These are phyloP conservation scores for Diceros bicornis DNA, from an alignment of 2,797 vertebrate species.

Conservation along the genomic window DNA sequence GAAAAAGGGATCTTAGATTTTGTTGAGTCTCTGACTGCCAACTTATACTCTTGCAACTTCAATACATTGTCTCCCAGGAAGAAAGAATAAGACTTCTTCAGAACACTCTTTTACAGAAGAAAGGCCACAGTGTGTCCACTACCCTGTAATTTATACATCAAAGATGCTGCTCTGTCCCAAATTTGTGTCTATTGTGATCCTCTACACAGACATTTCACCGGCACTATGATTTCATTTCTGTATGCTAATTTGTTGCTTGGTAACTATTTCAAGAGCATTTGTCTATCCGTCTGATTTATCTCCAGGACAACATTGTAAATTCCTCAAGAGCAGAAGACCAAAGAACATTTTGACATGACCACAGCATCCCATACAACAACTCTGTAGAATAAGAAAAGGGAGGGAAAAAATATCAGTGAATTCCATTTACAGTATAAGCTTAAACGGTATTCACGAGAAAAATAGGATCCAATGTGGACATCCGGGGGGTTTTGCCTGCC, in stretches of 20 bases:
- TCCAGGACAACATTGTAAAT: neutral
- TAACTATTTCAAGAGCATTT: constrained; percentile 34
- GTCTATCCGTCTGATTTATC: neutral
- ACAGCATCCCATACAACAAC: neutral
- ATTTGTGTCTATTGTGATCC: neutral
- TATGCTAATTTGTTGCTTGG: neutral
- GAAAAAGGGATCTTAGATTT: neutral
- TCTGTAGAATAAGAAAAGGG: neutral
- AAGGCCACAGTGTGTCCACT: neutral
- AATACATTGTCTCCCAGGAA: neutral
- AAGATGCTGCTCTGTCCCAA: neutral
- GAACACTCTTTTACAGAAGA: neutral
- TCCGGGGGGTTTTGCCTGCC: neutral
- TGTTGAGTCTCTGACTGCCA: neutral
- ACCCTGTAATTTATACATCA: neutral
- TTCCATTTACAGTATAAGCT: neutral
- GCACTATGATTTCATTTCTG: constrained; percentile 9
- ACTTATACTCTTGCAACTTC: neutral
- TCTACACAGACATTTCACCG: neutral
- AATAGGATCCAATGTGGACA: neutral
- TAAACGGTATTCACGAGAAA: neutral
- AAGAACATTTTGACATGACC: constrained; percentile 9
- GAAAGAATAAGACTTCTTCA: neutral
- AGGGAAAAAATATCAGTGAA: neutral
- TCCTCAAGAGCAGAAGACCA: neutral